Percentiles rank a stretch among this genome's conserved stretches.
These are phyloP conservation scores for Aegotheles bennettii DNA, from an alignment of 2,113 vertebrate species.

Conservation along the genomic window DNA sequence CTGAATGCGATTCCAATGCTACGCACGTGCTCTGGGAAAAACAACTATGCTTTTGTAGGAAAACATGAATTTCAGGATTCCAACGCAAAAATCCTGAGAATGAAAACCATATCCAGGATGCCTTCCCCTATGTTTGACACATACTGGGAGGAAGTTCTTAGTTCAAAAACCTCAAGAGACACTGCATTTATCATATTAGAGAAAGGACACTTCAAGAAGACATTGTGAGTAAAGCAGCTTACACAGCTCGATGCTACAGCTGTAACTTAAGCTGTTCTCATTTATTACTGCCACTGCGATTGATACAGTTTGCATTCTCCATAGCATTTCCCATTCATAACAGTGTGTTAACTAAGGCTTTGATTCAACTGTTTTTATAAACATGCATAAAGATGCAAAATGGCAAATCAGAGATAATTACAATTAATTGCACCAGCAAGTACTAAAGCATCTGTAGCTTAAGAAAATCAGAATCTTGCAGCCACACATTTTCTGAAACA, in stretches of 20 bases:
- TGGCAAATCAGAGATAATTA: not conserved
- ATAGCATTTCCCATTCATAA: not conserved
- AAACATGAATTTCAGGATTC: not conserved
- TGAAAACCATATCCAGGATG: not conserved
- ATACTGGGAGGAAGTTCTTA: not conserved
- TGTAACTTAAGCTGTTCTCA: not conserved
- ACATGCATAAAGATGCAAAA: not conserved
- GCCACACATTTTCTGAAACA: not conserved
- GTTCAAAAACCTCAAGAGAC: not conserved
- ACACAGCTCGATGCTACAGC: not conserved
- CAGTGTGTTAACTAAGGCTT: not conserved
- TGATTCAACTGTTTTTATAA: not conserved
- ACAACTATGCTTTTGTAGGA: not conserved
- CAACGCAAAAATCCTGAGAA: not conserved
- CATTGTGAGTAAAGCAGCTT: not conserved
- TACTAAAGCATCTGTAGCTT: not conserved
- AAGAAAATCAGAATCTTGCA: not conserved
- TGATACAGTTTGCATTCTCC: not conserved
- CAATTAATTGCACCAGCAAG: not conserved
- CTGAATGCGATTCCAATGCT: not conserved
- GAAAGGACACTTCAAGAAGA: not conserved
- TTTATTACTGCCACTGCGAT: not conserved
- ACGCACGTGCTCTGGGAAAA: not conserved
- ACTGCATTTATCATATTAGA: not conserved
- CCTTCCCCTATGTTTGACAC: not conserved